Conservation (phyloP, 1,140 invertebrate species). For the Drosophila arizonae region DNA sequence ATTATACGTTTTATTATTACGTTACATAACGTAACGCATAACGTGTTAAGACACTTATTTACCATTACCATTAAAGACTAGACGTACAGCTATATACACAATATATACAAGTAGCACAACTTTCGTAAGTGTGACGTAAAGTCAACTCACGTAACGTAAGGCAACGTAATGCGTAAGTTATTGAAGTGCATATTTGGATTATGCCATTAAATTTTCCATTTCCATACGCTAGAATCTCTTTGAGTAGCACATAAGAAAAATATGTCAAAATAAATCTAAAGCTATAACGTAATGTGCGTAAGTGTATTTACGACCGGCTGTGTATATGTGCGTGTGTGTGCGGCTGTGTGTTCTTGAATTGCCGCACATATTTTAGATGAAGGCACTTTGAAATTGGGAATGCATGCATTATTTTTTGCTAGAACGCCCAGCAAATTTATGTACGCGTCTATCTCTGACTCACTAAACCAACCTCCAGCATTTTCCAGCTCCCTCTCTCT, state of each 20-base stretch:
- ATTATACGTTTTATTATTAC: too few species aligned
- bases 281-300: conserved; percentile 44
- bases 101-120: background rate
- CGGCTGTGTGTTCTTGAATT: conserved; percentile 39
- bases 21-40: too few species aligned
- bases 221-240: conserved; percentile 21
- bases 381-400: conserved; percentile 69
- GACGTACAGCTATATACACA: too few species aligned
- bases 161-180: conserved; percentile 20
- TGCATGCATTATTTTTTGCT: conserved; percentile 62
- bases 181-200: conserved; percentile 27
- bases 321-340: conserved; percentile 5
- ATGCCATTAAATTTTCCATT: conserved; percentile 35
- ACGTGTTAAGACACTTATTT: too few species aligned
- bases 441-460: conserved; percentile 40
- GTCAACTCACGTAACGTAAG: conserved; percentile 31
- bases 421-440: conserved; percentile 66
- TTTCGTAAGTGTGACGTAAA: background rate
- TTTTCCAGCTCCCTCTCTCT: background rate
- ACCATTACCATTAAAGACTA: background rate
- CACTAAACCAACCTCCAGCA: conserved; percentile 23
- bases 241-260: conserved; percentile 11
- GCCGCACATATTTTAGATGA: conserved; percentile 69
- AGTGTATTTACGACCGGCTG: conserved; percentile 22
- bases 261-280: conserved; percentile 40